Evolutionary conservation across 1,140 invertebrate genomes (phyloP).

Genomic region (Lethocerus indicus): DNA sequence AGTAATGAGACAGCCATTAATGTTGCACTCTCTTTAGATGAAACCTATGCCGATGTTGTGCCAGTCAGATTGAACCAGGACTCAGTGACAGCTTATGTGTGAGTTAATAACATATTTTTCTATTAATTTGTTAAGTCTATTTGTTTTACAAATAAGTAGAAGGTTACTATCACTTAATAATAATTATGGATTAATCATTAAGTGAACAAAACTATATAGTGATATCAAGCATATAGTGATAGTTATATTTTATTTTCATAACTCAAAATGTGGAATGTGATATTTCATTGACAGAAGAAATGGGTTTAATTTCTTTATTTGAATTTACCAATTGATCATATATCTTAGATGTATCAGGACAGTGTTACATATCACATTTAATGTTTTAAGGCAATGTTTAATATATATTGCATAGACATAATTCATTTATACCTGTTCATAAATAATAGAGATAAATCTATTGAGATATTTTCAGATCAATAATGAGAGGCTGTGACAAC

Average conservation of each 20-base stretch:
- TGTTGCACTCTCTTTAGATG: conserved; percentile 84
- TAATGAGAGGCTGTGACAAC: conserved; percentile 96
- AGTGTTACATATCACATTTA: no score
- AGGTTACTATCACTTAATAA: no score
- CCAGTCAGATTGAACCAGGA: conserved; percentile 70
- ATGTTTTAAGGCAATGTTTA: no score
- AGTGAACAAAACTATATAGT: no score
- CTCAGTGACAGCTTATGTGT: conserved; percentile 74
- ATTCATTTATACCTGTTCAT: conserved; percentile 9
- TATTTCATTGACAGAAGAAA: no score
- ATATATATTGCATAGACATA: conserved; percentile 12
- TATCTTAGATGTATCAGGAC: not conserved
- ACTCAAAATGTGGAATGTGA: no score
- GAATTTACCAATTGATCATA: not conserved
- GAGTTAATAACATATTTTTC: no score
- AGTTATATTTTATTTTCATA: not conserved
- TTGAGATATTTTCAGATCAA: conserved; percentile 51
- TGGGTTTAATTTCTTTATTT: not conserved
- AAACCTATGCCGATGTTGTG: conserved; percentile 92
- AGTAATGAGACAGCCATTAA: conserved; percentile 76
- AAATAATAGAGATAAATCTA: not conserved
- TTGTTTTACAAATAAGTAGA: no score
- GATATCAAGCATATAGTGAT: not conserved
- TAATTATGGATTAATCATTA: no score
- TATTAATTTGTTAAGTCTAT: no score